Evolutionary conservation across 2,113 vertebrate genomes (phyloP), one percentile per base, ranked within the genome.

Genomic region (Prunella himalayana): DNA sequence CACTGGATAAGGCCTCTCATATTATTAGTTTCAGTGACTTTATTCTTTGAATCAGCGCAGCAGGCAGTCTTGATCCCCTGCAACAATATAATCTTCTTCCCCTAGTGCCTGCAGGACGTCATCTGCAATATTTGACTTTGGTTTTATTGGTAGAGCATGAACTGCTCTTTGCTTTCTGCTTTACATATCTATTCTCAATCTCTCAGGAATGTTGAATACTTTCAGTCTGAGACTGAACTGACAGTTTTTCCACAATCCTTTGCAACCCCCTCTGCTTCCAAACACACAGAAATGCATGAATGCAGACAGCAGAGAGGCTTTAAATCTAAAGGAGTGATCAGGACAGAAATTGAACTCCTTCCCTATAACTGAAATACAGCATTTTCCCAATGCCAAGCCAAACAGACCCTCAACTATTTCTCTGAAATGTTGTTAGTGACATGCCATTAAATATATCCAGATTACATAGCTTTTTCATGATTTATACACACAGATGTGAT

Each of bases 351-450:
- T 6, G 31, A n/a, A 41, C 17, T 61, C 28, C 25, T 63, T 64
- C 11, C 15, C 10, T 53, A 1, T 19, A 50, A 53, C 7, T 1
- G 0, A 73, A 25, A 28, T 59, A 61, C 9, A 11, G 7, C 10
- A 45, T 17, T 75, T 91, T 66, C 37, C 42, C 30, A 66, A 50
- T 2, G 1, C 4, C 0, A 2, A 83, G 27, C 1, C 25, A 57
- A 82, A 44, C 17, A 84, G 30, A 54, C 4, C 53, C 64, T 2
- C 17, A 65, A 30, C 7, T 63, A 59, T 41, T 86, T 65, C 8
- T 81, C 7, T n/a, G 35, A 66, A 63, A 75, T 25, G 77, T 0
- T 85, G 18, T 16, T 72, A 44, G 11, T 21, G 53, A 35, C 9
- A 1, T 56, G 41, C 28, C n/a, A 72, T 20, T 54, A 64, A 68